A percentile compares a stretch with the other conserved stretches of the same genome.
These are phyloP conservation scores for Pseudopipra pipra DNA, from an alignment of 2,113 vertebrate genomes.

Conservation along the genomic window DNA sequence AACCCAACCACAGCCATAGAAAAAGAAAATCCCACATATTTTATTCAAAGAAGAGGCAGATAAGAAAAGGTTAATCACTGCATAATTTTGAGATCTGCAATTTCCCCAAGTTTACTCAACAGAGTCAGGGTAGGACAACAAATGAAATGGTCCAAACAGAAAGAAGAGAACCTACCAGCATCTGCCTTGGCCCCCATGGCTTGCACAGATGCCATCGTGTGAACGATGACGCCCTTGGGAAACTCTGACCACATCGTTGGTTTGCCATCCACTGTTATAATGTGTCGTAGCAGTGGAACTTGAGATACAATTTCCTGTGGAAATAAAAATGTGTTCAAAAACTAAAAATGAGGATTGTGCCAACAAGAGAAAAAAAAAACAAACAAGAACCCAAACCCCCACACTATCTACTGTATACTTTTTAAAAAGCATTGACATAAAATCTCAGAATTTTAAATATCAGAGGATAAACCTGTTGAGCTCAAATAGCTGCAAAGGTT, in stretches of 20 bases:
- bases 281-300: slow-evolving; percentile 83
- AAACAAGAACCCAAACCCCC: neutral
- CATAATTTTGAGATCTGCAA: neutral
- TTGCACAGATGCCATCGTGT: slow-evolving; percentile 89
- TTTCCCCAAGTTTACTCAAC: neutral
- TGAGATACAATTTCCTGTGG: slow-evolving; percentile 84
- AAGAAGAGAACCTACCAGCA: slow-evolving; percentile 67
- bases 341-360: neutral
- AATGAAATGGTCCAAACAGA: neutral
- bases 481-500: neutral
- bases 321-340: neutral
- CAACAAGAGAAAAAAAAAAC: neutral
- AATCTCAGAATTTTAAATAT: neutral
- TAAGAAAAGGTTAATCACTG: neutral
- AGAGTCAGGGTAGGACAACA: neutral
- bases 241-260: slow-evolving; percentile 78
- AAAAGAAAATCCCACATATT: neutral
- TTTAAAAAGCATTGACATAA: neutral
- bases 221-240: slow-evolving; percentile 84
- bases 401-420: neutral
- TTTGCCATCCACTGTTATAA: slow-evolving; percentile 87
- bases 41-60: neutral
- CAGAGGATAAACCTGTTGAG: neutral
- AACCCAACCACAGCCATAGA: neutral
- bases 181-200: slow-evolving; percentile 81